These are phyloP conservation scores for Diglossa cyanea DNA, from an alignment of 2,797 vertebrate species.

Conservation along the genomic window DNA sequence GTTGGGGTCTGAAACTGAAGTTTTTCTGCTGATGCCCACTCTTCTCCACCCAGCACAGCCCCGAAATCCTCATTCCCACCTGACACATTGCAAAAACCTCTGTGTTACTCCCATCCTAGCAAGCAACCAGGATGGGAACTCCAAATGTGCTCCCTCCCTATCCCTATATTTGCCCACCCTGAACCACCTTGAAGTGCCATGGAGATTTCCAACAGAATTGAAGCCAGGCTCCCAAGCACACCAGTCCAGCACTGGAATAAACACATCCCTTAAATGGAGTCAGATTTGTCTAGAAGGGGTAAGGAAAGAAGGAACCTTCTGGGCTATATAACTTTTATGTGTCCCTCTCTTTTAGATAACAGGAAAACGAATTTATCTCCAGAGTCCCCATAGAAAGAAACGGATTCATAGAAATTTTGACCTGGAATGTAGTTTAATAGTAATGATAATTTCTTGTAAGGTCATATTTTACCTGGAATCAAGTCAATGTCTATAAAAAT, in stretches of 20 bases:
- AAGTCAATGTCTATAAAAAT: background rate
- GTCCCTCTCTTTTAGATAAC: background rate
- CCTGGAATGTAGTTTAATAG: background rate
- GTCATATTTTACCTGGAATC: background rate
- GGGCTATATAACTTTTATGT: background rate
- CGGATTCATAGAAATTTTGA: background rate
- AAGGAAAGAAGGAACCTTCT: background rate
- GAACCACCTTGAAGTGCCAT: background rate
- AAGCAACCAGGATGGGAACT: background rate
- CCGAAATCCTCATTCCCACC: background rate
- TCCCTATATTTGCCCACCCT: background rate
- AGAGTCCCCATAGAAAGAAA: background rate
- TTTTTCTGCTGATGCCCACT: background rate
- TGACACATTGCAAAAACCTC: background rate
- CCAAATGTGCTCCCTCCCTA: background rate
- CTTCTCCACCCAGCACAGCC: background rate
- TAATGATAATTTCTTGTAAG: background rate
- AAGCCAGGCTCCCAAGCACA: background rate
- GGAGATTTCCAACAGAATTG: slow-evolving; percentile 4
- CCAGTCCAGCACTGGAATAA: slow-evolving; percentile 50
- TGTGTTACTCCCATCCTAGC: background rate
- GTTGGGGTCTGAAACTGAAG: background rate
- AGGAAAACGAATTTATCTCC: background rate
- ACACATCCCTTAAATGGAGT: background rate
- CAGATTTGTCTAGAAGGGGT: background rate